Evolutionary conservation across 2,888 invertebrate genomes (phyloP), one percentile per base, ranked within the genome.

Genomic region (Drosophila multiciliata): DNA sequence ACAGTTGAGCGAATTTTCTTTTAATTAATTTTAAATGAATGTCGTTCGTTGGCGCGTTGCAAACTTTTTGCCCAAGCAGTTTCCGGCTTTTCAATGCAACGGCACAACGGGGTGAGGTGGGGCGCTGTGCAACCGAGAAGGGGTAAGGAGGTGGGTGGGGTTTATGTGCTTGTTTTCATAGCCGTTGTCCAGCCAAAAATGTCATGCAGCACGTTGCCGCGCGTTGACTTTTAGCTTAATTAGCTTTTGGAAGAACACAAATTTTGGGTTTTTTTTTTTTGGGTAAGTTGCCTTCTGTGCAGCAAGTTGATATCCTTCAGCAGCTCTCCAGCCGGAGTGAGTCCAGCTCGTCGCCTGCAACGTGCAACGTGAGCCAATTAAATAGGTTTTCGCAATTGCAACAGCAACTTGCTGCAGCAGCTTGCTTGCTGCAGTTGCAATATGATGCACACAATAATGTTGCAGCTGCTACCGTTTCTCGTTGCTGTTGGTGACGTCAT

Each of bases 1-100:
- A 83, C 90, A 89, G 90, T 87, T 76, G 86, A 89, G 83, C 89
- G 88, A 89, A 85, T 90, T 90, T 90, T 87, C 89, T 90, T 87
- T 87, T 87, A 87, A 87, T 87, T 90, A 87, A 87, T 90, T 87
- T 87, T 87, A 87, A 87, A 87, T 90, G 87, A 89, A 87, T 87
- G 89, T 90, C 87, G 80, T 80, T 86, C 74, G 90, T 59, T 90
- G 81, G 81, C 87, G 85, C 88, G 73, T 79, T 81, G 86, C 86
- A 81, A 85, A 86, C 81, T 88, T 85, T 85, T 82, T 62, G 49
- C 71, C 69, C 78, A 76, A 82, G 80, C 75, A 69, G 69, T 75
- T 77, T 66, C 77, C 82, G 73, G 68, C 66, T 67, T 79, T 70
- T 69, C 67, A 71, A 66, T 66, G 80, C 68, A 65, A 17, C 40